These are phyloP conservation scores for Aphaenogaster floridana DNA, from an alignment of 1,140 invertebrate species.

Conservation along the genomic window DNA sequence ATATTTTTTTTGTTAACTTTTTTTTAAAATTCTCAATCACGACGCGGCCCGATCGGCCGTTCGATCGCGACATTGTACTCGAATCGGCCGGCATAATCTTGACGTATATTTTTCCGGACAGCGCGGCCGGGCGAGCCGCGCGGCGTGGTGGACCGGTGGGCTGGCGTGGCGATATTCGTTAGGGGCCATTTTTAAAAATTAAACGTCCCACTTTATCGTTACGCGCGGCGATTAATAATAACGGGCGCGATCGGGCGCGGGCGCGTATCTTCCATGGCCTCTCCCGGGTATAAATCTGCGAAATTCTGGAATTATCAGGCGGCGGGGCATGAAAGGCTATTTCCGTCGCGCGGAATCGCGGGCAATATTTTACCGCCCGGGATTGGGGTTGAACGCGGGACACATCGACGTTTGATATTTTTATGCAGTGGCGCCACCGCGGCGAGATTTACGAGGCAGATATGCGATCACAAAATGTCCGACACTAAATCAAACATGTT, in stretches of 20 bases:
- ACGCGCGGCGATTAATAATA: slow-evolving; percentile 76
- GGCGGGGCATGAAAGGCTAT: slow-evolving; percentile 81
- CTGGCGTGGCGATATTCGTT: slow-evolving; percentile 72
- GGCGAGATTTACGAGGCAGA: slow-evolving; percentile 87
- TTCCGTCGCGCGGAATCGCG: slow-evolving; percentile 83
- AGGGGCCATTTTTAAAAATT: slow-evolving; percentile 73
- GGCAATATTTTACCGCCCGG: slow-evolving; percentile 86
- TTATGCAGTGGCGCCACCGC: slow-evolving; percentile 86
- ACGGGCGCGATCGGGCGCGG: slow-evolving; percentile 70
- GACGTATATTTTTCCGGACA: slow-evolving; percentile 64
- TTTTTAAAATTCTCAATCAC: slow-evolving; percentile 53
- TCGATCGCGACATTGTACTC: slow-evolving; percentile 59
- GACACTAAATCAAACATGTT: slow-evolving; percentile 87
- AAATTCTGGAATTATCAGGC: slow-evolving; percentile 79
- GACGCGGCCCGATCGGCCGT: slow-evolving; percentile 33
- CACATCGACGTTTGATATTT: slow-evolving; percentile 87
- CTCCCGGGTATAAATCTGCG: slow-evolving; percentile 76
- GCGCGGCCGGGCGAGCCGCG: neutral
- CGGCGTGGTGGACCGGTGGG: neutral
- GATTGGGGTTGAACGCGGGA: slow-evolving; percentile 83
- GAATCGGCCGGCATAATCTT: slow-evolving; percentile 62
- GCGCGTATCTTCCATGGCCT: slow-evolving; percentile 76
- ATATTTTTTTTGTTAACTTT: slow-evolving; percentile 3
- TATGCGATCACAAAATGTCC: slow-evolving; percentile 88
- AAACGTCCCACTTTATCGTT: slow-evolving; percentile 77